A percentile compares a stretch with the other conserved stretches of the same genome.
Evolutionary conservation across 2,888 invertebrate genomes (phyloP).

Genomic region (Dryadula phaetusa): DNA sequence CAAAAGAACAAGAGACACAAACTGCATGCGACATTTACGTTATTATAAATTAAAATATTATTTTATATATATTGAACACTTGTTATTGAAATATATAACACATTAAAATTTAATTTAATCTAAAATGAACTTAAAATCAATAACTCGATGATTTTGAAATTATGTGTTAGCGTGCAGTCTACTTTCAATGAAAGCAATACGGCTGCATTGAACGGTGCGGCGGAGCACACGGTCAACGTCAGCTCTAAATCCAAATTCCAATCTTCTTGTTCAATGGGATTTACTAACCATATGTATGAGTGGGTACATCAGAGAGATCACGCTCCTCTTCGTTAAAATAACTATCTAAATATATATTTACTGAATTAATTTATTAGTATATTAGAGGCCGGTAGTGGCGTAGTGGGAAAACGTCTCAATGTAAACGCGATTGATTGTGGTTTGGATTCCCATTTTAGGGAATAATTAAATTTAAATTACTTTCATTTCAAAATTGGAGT

Average conservation of each 20-base stretch:
- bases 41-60: no score
- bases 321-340: slow-evolving; percentile 17
- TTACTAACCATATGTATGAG: slow-evolving; percentile 34
- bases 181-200: slow-evolving; percentile 14
- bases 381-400: no score
- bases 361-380: background rate
- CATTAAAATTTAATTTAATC: background rate
- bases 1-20: no score
- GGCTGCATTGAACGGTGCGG: slow-evolving; percentile 51
- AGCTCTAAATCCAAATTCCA: slow-evolving; percentile 56
- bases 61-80: no score
- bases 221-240: slow-evolving; percentile 55
- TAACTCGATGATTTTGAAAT: slow-evolving; percentile 18
- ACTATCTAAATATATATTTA: slow-evolving; percentile 5
- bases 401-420: no score
- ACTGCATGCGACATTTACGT: no score
- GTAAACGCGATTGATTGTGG: no score
- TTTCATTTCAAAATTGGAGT: no score
- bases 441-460: no score
- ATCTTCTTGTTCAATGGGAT: slow-evolving; percentile 57
- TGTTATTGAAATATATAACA: background rate
- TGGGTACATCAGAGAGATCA: slow-evolving; percentile 26
- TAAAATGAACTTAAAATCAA: background rate
- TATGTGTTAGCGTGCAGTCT: slow-evolving; percentile 6
- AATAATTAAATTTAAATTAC: no score